Evolutionary conservation across 2,797 vertebrate species (phyloP).

Genomic region (Dallia pectoralis): DNA sequence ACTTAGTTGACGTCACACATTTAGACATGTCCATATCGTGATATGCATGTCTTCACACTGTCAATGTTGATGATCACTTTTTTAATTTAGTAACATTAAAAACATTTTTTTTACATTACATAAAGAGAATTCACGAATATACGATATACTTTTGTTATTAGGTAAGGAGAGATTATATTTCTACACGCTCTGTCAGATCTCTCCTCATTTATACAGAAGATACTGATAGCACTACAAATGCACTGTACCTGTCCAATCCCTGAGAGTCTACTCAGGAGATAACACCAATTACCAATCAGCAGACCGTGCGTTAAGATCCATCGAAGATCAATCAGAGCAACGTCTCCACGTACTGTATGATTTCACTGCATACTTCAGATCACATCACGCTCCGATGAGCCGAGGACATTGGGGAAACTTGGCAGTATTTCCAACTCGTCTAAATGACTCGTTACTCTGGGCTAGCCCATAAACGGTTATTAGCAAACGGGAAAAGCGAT

Average conservation of each 20-base stretch:
- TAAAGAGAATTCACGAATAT: too few relatives aligned
- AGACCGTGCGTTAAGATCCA: background rate
- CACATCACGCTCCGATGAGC: background rate
- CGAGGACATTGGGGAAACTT: background rate
- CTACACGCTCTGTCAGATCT: background rate
- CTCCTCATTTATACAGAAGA: background rate
- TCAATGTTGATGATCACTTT: too few relatives aligned
- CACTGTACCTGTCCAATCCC: background rate
- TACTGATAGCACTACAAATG: too few relatives aligned
- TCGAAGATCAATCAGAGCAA: background rate
- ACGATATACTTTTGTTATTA: too few relatives aligned
- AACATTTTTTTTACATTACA: too few relatives aligned
- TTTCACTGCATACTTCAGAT: background rate
- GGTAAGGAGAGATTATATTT: background rate
- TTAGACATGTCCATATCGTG: too few relatives aligned
- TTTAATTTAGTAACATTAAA: too few relatives aligned
- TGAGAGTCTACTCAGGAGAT: background rate
- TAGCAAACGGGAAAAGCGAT: slow-evolving; percentile 54
- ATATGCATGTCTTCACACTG: too few relatives aligned
- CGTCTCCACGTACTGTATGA: background rate
- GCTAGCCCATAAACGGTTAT: slow-evolving; percentile 32
- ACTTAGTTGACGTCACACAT: too few relatives aligned
- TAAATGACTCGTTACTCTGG: slow-evolving; percentile 22
- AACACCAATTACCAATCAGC: background rate
- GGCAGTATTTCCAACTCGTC: background rate